Evolutionary conservation across 2,797 vertebrate genomes (phyloP).

Genomic region (Pygocentrus nattereri): DNA sequence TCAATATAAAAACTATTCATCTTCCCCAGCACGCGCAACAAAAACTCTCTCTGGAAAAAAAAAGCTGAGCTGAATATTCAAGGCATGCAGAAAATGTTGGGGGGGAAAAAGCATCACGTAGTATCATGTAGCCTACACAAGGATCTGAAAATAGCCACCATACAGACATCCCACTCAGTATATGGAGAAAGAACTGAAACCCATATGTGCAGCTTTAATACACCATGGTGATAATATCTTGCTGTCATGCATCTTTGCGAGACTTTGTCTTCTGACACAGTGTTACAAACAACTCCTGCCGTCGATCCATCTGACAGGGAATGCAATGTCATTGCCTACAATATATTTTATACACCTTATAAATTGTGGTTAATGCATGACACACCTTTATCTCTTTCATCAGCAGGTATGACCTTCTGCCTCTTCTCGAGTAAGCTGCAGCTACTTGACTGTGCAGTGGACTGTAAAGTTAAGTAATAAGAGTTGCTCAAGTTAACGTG

Average conservation of each 20-base stretch:
- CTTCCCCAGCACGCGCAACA: too few species aligned
- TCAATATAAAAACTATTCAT: too few species aligned
- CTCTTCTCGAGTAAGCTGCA: conserved; percentile 7
- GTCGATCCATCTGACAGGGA: neutral
- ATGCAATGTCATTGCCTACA: neutral
- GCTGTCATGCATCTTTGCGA: neutral
- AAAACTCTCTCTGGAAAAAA: too few species aligned
- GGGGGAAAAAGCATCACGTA: neutral
- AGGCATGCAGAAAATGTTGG: neutral
- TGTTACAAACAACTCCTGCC: neutral
- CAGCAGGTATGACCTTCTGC: neutral
- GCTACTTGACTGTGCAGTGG: neutral
- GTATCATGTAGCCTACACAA: neutral
- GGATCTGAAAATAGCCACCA: neutral
- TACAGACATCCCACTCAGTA: neutral
- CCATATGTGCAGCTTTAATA: neutral
- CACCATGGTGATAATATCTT: too few species aligned
- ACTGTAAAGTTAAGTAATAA: conserved; percentile 12
- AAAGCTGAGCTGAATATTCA: neutral
- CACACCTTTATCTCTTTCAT: neutral
- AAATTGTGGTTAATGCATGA: conserved; percentile 12
- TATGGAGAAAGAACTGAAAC: neutral
- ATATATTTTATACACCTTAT: neutral
- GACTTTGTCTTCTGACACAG: neutral
- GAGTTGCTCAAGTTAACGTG: conserved; percentile 11